Base-by-base conservation (phyloP, 2,797 vertebrate species). In the Darevskia mixta region DNA sequence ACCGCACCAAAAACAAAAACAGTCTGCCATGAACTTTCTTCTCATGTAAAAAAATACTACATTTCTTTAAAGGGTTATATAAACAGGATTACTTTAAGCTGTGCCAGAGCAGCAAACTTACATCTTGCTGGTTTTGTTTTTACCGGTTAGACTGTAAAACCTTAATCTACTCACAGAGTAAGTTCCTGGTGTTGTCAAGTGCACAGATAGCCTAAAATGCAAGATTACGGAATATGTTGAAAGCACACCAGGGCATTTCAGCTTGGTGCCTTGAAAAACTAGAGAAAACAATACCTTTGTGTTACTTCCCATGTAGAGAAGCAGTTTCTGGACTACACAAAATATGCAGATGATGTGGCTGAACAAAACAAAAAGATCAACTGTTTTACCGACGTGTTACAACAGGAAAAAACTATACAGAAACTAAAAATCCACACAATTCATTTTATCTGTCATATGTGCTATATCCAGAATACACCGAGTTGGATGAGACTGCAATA, bases 1-100 rank as follows among this genome's bases (percentile, higher is more conserved):
- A 49, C 69, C 82, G 29, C 10, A 79, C 29, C 81, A 79, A 4
- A 41, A 32, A 91, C 8, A 25, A 41, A 41, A 85, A 87, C 61
- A 91, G 15, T 0, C 43, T 78, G 76, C 29, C 82, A 23, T 29
- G 88, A 95, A 94, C 82, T 93, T 94, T 83, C 86, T 49, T 86
- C 66, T 79, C 85, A 76, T 71, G 82, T 85, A 73, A 27, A 83
- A 66, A 27, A 49, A 49, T 15, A 71, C 83, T 49, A 2, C 0
- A 0, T 61, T 89, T 92, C 41, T 77, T 55, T 79, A 84, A 86
- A 49, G 79, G 88, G 77, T 89, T 94, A 94, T 58, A 87, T 83
- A 94, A 88, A 91, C 41, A 93, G 89, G 83, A 92, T 92, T 93
- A 91, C 69, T 90, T 87, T 83, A 92, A 92, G 91, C 38, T 69